A percentile compares a stretch with the other conserved stretches of the same genome.
These are phyloP conservation scores for Sebastes kiyomatsui DNA, from an alignment of 2,797 vertebrate species.

Conservation along the genomic window DNA sequence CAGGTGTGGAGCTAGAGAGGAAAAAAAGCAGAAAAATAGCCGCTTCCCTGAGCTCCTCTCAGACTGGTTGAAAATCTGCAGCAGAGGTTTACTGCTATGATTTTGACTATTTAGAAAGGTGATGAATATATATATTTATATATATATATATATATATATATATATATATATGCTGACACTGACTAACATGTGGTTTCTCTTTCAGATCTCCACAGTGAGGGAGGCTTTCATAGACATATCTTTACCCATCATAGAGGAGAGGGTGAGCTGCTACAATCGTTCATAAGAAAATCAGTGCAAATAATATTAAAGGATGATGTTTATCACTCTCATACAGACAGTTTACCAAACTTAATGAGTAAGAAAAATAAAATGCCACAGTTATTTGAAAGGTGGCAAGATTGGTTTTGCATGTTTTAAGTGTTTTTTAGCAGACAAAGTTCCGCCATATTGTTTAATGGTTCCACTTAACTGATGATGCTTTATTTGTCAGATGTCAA, in stretches of 20 bases:
- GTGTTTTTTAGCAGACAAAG: not conserved
- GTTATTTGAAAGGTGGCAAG: not conserved
- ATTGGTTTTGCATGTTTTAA: not conserved
- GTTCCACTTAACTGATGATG: not conserved
- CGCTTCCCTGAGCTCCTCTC: not conserved
- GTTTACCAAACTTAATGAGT: not conserved
- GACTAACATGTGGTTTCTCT: constrained; percentile 14
- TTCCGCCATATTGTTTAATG: not conserved
- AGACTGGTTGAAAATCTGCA: not conserved
- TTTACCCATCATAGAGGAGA: constrained; percentile 96
- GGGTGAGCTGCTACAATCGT: constrained; percentile 84
- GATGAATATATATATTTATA: not conserved
- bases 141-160: too few relatives aligned
- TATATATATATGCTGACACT: not conserved
- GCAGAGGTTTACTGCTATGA: not conserved
- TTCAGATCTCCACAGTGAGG: constrained; percentile 94
- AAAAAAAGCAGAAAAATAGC: constrained; percentile 14
- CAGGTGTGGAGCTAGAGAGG: constrained; percentile 40
- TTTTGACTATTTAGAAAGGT: not conserved
- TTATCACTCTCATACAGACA: not conserved
- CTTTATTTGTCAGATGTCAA: constrained; percentile 85
- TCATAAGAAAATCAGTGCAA: not conserved
- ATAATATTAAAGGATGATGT: not conserved
- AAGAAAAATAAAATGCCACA: not conserved
- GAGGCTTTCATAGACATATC: constrained; percentile 99